Base-by-base conservation (phyloP, 2,888 invertebrate species). In the Oconnorella tubifera region DNA sequence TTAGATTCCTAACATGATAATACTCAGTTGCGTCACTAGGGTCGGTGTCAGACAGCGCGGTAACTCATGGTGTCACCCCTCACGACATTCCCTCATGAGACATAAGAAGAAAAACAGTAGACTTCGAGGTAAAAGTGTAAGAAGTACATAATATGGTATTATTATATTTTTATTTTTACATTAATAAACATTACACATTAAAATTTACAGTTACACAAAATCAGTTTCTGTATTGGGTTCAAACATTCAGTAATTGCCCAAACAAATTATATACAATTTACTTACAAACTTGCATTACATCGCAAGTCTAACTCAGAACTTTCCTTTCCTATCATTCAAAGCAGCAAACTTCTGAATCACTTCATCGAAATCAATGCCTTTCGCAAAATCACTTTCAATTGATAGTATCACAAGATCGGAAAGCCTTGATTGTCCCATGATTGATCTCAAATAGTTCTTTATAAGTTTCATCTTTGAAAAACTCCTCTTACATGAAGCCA, bases 351-450 rank as follows among this genome's bases (percentile, higher is more conserved):
- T 40, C 10, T 40, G 10, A 40, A 40, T 40, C 19, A 40, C 40
- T 40, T 40, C 40, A 40, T 40, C 40, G 40, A 40, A 40, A 40
- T 40, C 40, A 40, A 40, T 19, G 10, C 40, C 40, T 14, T 40
- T 40, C 40, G 40, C 40, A 10, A 40, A 40, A 40, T 40, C 40
- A 40, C 40, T 40, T 40, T 40, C 40, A 40, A 40, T 40, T 40
- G 40, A 40, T 14, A 40, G 19, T 40, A 40, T 40, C 40, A 19
- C 56, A 56, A 56, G 1, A 2, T 56, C 55, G 3, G 55, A 55
- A 55, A 55, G 55, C 6, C 55, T 55, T 55, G 55, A 55, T 28
- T 55, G 6, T 55, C 55, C 55, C 55, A 55, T 55, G 55, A 28
- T 55, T 2, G 55, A 57, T 57, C 23, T 14, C 14, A 1, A 23